phyloP scores from a whole-genome alignment of 2,888 invertebrate genomes.

The Thereva nobilitata region DNA sequence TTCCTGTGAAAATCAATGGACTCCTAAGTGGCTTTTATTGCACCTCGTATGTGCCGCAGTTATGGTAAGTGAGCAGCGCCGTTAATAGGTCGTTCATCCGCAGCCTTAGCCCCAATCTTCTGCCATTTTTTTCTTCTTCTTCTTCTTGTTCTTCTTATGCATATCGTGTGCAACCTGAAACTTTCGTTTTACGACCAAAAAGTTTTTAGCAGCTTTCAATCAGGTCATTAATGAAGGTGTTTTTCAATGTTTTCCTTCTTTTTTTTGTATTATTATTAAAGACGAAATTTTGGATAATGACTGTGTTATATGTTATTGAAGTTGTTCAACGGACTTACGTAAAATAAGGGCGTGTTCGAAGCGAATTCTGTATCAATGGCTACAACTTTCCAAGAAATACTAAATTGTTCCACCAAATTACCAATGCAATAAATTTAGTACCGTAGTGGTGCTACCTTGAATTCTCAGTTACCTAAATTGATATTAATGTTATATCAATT shows the following conservation, averaged over 20 bases:
- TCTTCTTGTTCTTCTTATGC: not conserved
- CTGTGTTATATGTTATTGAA: too few species aligned
- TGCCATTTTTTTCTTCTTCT: slow-evolving; percentile 1
- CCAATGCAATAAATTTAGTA: too few species aligned
- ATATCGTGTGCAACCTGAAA: slow-evolving; percentile 22
- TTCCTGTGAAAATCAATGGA: slow-evolving; percentile 32
- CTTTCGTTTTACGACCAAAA: slow-evolving; percentile 26
- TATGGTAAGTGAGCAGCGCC: slow-evolving; percentile 34
- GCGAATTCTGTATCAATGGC: too few species aligned
- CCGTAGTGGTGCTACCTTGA: too few species aligned
- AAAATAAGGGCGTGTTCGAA: too few species aligned
- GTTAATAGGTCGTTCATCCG: slow-evolving; percentile 20
- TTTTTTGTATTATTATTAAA: too few species aligned
- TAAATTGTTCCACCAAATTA: too few species aligned
- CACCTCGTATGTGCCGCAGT: slow-evolving; percentile 25
- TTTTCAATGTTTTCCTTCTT: not conserved
- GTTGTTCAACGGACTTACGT: too few species aligned
- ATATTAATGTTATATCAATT: too few species aligned
- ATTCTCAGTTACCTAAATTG: too few species aligned
- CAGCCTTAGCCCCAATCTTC: slow-evolving; percentile 6
- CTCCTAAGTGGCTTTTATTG: slow-evolving; percentile 33
- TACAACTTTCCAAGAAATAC: too few species aligned
- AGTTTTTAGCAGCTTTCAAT: slow-evolving; percentile 24
- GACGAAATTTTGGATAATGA: too few species aligned
- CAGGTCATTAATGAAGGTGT: slow-evolving; percentile 14